Conservation (phyloP, 92 coral and sea anemone genomes). For the Galaxea fascicularis region DNA sequence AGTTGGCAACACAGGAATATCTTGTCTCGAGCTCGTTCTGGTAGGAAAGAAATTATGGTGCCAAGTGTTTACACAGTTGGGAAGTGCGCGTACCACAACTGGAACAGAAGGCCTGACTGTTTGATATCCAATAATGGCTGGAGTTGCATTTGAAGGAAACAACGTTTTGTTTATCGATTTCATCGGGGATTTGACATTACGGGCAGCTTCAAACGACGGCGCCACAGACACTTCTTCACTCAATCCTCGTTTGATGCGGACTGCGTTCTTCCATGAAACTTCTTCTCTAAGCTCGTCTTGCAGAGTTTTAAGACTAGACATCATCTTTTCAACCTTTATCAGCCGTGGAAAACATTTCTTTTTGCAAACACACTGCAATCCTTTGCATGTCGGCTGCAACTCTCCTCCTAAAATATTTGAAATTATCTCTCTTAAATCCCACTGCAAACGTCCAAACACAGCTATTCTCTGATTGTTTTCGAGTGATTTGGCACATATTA, state of each 20-base stretch:
- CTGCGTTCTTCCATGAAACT: not conserved
- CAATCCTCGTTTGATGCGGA: slow-evolving; percentile 20
- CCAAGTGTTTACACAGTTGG: slow-evolving; percentile 19
- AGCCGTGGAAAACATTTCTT: slow-evolving; percentile 16
- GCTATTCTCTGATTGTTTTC: slow-evolving; percentile 17
- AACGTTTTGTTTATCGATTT: not conserved
- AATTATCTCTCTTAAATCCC: slow-evolving; percentile 45
- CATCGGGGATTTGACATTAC: too few species aligned
- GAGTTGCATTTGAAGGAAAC: slow-evolving; percentile 1
- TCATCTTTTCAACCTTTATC: slow-evolving; percentile 12
- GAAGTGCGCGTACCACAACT: not conserved
- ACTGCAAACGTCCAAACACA: slow-evolving; percentile 38
- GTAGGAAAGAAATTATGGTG: slow-evolving; percentile 4
- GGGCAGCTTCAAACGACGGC: not conserved
- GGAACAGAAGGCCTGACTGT: slow-evolving; percentile 23
- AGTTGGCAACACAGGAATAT: not conserved
- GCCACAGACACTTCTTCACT: slow-evolving; percentile 1
- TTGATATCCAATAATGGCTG: not conserved
- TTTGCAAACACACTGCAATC: slow-evolving; percentile 33
- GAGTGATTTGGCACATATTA: slow-evolving; percentile 21
- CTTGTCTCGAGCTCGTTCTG: not conserved
- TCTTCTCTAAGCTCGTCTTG: slow-evolving; percentile 9
- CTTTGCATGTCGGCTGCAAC: slow-evolving; percentile 17
- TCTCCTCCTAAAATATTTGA: slow-evolving; percentile 40
- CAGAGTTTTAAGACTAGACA: not conserved